A percentile compares a stretch with the other conserved stretches of the same genome.
phyloP scores from a whole-genome alignment of 2,888 invertebrate species.

The Osedax frankpressi region DNA sequence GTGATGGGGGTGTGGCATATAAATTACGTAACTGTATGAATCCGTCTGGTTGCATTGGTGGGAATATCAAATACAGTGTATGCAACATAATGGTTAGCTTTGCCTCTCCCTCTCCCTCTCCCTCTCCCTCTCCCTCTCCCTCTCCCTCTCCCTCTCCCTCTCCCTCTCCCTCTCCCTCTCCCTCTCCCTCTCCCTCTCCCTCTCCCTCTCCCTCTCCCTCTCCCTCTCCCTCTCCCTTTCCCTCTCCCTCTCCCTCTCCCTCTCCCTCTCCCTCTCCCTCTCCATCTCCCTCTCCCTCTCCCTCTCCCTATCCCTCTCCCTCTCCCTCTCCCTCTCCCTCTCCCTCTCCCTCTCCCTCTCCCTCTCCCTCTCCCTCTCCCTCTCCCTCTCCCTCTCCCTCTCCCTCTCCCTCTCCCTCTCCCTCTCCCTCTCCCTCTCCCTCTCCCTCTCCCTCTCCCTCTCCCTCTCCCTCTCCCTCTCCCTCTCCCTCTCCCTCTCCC shows the following conservation, averaged over 20 bases:
- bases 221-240: slow-evolving; percentile 7
- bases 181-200: slow-evolving; percentile 7
- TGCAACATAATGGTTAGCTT: neutral
- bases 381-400: neutral
- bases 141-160: slow-evolving; percentile 5
- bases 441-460: no score
- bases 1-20: neutral
- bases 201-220: slow-evolving; percentile 8
- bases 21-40: neutral
- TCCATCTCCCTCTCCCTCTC: slow-evolving; percentile 6
- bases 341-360: neutral
- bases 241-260: slow-evolving; percentile 7
- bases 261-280: slow-evolving; percentile 8
- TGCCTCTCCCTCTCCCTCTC: slow-evolving; percentile 8
- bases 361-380: neutral
- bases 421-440: no score
- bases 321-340: neutral
- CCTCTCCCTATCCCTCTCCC: neutral
- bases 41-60: neutral
- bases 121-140: slow-evolving; percentile 7
- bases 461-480: no score
- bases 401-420: no score
- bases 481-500: no score
- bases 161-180: slow-evolving; percentile 8
- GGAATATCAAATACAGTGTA: neutral